Conservation (phyloP, 2,888 invertebrate species). For the Lithophane leautieri region DNA sequence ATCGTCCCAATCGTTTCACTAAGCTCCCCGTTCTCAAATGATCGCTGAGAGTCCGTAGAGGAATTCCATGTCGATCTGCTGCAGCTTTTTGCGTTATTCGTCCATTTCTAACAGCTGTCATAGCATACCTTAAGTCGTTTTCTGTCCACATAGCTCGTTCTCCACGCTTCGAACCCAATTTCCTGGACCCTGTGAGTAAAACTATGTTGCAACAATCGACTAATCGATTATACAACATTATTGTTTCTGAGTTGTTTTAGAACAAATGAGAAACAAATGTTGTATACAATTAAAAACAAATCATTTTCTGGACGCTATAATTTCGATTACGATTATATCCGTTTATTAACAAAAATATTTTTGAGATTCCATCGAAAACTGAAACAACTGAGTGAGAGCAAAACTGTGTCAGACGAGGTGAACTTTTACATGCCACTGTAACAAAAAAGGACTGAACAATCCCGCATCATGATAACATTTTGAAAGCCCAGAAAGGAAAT, state of each 20-base stretch:
- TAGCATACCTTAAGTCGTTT: slow-evolving; percentile 10
- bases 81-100: slow-evolving; percentile 9
- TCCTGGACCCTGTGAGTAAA: neutral
- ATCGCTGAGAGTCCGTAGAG: slow-evolving; percentile 16
- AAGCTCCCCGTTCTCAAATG: slow-evolving; percentile 16
- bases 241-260: too few relatives aligned
- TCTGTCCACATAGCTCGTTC: slow-evolving; percentile 13
- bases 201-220: too few relatives aligned
- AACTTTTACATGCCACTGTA: neutral
- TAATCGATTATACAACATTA: too few relatives aligned
- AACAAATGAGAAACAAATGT: neutral
- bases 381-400: neutral
- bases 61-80: slow-evolving; percentile 18
- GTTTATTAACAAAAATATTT: too few relatives aligned
- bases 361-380: neutral
- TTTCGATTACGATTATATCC: neutral
- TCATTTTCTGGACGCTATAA: neutral
- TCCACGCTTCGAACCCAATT: neutral
- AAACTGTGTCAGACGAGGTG: neutral
- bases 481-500: neutral
- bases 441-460: neutral
- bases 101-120: slow-evolving; percentile 4
- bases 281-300: neutral
- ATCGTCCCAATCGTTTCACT: slow-evolving; percentile 2
- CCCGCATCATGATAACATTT: neutral